A percentile compares a stretch with the other conserved stretches of the same genome.
phyloP scores from a whole-genome alignment of 2,888 invertebrate genomes.

The Tachina fera region DNA sequence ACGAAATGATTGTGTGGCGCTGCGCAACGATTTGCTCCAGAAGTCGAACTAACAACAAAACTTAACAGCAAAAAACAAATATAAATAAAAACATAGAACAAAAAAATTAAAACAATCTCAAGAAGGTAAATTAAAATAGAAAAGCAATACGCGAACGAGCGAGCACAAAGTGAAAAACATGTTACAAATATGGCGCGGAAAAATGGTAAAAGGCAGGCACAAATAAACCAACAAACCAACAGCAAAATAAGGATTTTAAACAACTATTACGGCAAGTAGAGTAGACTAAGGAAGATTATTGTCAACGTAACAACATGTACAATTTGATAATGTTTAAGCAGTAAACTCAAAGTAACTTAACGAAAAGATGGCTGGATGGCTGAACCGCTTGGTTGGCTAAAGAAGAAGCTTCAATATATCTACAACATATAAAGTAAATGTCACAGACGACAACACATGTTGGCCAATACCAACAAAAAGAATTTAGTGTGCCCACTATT shows the following conservation, averaged over 20 bases:
- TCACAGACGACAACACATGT: constrained; percentile 81
- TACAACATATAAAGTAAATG: constrained; percentile 75
- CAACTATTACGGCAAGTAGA: constrained; percentile 18
- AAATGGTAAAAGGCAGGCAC: background rate
- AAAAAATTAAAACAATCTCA: constrained; percentile 42
- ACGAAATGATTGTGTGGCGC: constrained; percentile 70
- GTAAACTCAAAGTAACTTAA: constrained; percentile 43
- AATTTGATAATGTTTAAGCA: constrained; percentile 64
- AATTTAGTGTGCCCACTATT: constrained; percentile 77
- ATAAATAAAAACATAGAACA: constrained; percentile 5
- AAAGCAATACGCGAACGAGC: constrained; percentile 47
- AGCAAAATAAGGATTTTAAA: background rate
- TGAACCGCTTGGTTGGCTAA: constrained; percentile 19
- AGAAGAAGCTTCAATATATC: constrained; percentile 36
- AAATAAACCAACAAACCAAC: background rate
- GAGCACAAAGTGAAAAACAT: constrained; percentile 59
- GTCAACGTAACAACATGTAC: constrained; percentile 65
- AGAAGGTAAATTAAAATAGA: constrained; percentile 65
- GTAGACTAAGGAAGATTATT: constrained; percentile 61
- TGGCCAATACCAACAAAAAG: constrained; percentile 74
- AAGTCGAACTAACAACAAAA: constrained; percentile 53
- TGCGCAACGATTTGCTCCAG: constrained; percentile 63
- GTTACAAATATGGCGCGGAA: constrained; percentile 73
- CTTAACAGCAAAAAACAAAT: constrained; percentile 31
- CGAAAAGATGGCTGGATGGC: constrained; percentile 61